phyloP scores from a whole-genome alignment of 2,113 vertebrate species.

The Macrotus californicus region DNA sequence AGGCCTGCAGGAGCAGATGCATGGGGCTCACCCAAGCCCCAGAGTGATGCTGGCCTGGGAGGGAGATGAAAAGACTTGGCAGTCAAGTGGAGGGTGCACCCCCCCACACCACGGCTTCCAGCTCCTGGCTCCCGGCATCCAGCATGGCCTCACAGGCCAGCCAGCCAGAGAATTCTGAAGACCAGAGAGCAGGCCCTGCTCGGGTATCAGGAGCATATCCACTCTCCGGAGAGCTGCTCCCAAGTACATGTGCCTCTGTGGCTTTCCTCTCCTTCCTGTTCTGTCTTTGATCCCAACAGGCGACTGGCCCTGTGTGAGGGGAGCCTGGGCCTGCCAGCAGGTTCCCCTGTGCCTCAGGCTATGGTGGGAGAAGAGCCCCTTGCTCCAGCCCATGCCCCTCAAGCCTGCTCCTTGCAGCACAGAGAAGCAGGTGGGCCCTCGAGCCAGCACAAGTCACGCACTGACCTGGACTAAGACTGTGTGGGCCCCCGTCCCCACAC shows the following conservation, averaged over 20 bases:
- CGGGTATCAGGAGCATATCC: not conserved
- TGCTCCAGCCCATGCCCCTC: not conserved
- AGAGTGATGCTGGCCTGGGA: not conserved
- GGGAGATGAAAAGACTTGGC: not conserved
- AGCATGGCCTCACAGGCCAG: slow-evolving; percentile 43
- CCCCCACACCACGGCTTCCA: slow-evolving; percentile 49
- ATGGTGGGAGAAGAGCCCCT: not conserved
- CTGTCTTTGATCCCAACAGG: slow-evolving; percentile 27
- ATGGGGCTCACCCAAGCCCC: not conserved
- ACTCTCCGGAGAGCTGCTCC: not conserved
- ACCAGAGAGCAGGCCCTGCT: not conserved
- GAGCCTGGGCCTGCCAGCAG: not conserved
- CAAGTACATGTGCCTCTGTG: not conserved
- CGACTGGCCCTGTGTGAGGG: not conserved
- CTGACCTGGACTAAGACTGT: not conserved
- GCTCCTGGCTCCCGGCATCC: slow-evolving; percentile 33
- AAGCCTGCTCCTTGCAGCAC: slow-evolving; percentile 7
- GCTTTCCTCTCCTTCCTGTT: slow-evolving; percentile 19
- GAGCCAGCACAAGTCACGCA: slow-evolving; percentile 25
- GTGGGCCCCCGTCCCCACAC: not conserved
- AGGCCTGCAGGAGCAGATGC: not conserved
- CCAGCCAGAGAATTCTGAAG: slow-evolving; percentile 4
- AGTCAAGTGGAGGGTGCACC: not conserved
- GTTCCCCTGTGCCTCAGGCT: not conserved
- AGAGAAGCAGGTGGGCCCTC: not conserved